Evolutionary conservation across 2,113 vertebrate species (phyloP), one percentile per base, ranked within the genome.

Genomic region (Petrocephalus zakoni): DNA sequence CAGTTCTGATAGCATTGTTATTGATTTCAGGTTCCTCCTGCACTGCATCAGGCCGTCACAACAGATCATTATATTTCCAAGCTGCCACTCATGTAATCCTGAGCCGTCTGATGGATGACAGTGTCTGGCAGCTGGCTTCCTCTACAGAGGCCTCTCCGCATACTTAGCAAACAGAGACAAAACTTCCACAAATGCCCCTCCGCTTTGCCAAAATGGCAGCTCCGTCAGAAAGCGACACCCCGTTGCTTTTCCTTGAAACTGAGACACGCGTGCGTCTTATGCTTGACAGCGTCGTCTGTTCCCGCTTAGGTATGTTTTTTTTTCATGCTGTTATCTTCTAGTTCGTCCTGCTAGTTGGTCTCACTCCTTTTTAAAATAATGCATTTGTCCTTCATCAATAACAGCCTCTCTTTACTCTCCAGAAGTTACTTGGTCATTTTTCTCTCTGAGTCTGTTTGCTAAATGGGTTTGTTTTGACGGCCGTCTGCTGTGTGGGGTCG

Each of bases 1-100:
- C 93, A 94, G 94, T 95, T 94, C 94, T 96, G 95, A 97, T 97
- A 95, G 93, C 92, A 91, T 93, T 95, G 93, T 91, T 97, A 97
- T 97, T 94, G 96, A 97, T 97, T 95, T 93, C 92, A 92, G 93
- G 95, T 95, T 94, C 94, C 92, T 94, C 91, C 25, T 89, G 91
- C 92, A 94, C 90, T 89, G 92, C 85, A 91, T 64, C 56, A 78
- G 52, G 92, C 92, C 96, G 94, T 95, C 94, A 96, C 92, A 96
- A 95, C 95, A 96, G 92, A 96, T 94, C 92, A 92, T 5, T 93
- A 91, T 91, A 91, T 94, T 97, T 95, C 93, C 94, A 91, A 97
- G 92, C 94, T 96, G 96, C 94, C 95, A 96, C 55, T 97, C 96
- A 96, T 84, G 89, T 92, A 93, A 95, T 94, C 92, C 91, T 89